A percentile compares a stretch with the other conserved stretches of the same genome.
Evolutionary conservation across 1,140 invertebrate genomes (phyloP).

Genomic region (Neodiprion virginianus): DNA sequence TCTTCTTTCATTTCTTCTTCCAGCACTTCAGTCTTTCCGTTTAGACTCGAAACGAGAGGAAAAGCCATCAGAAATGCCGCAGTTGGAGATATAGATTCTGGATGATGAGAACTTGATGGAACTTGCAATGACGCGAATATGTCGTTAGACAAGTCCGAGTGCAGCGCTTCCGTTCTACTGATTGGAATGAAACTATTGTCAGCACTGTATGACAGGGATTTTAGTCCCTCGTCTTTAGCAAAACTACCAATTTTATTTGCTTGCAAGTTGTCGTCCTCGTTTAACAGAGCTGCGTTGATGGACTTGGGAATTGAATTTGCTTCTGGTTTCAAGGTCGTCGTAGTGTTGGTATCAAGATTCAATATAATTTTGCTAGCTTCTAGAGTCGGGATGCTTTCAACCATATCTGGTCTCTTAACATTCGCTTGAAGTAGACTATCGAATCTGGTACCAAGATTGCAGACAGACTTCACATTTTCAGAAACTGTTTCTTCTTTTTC

Average conservation of each 20-base stretch:
- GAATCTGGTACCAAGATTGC: constrained; percentile 46
- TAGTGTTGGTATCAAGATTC: constrained; percentile 59
- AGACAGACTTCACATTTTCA: constrained; percentile 39
- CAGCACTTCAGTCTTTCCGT: constrained; percentile 65
- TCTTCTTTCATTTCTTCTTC: constrained; percentile 65
- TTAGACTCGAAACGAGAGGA: constrained; percentile 70
- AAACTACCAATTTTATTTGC: constrained; percentile 35
- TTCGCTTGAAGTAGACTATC: constrained; percentile 47
- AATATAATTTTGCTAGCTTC: constrained; percentile 55
- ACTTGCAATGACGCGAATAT: constrained; percentile 74
- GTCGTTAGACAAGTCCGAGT: constrained; percentile 75
- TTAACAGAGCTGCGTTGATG: neutral
- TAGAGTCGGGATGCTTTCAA: constrained; percentile 28
- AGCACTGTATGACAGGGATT: constrained; percentile 58
- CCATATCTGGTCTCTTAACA: constrained; percentile 32
- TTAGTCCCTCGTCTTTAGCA: constrained; percentile 51
- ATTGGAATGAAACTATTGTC: constrained; percentile 62
- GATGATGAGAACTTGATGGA: constrained; percentile 67
- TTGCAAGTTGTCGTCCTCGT: neutral
- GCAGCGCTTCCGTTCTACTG: constrained; percentile 64
- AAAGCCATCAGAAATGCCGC: constrained; percentile 80
- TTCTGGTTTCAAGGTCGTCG: constrained; percentile 55
- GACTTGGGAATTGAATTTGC: constrained; percentile 12
- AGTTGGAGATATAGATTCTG: constrained; percentile 76
- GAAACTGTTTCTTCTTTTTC: constrained; percentile 32